Evolutionary conservation across 1,140 invertebrate genomes (phyloP).

Genomic region (Bombyx mori): DNA sequence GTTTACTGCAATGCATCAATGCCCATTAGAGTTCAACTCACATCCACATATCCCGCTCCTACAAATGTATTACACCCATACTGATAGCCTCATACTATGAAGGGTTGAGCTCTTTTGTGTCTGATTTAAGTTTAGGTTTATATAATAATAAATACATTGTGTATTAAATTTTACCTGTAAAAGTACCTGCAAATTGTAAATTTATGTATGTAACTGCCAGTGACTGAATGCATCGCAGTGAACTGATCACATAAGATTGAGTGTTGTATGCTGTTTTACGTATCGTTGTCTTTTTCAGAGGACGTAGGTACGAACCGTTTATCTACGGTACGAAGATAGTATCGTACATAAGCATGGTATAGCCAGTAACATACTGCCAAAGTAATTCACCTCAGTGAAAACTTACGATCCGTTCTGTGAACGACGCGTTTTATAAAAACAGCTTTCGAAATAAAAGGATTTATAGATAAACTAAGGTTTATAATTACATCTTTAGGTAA

Average conservation of each 20-base stretch:
- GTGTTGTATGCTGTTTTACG: slow-evolving; percentile 59
- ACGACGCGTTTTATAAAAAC: slow-evolving; percentile 59
- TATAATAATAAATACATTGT: slow-evolving; percentile 44
- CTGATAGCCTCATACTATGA: slow-evolving; percentile 26
- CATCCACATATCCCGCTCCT: slow-evolving; percentile 26
- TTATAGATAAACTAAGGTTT: slow-evolving; percentile 61
- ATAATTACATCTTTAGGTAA: slow-evolving; percentile 60
- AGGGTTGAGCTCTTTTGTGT: slow-evolving; percentile 63
- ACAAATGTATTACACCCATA: slow-evolving; percentile 12
- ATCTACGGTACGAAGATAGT: slow-evolving; percentile 46
- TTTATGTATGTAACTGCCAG: slow-evolving; percentile 46
- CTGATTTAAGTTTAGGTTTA: slow-evolving; percentile 53
- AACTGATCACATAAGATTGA: slow-evolving; percentile 42
- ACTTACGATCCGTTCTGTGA: slow-evolving; percentile 67
- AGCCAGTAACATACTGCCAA: slow-evolving; percentile 66
- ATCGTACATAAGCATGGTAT: slow-evolving; percentile 31
- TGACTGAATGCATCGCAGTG: slow-evolving; percentile 60
- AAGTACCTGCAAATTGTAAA: slow-evolving; percentile 71
- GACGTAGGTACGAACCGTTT: slow-evolving; percentile 28
- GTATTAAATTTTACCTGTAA: slow-evolving; percentile 62
- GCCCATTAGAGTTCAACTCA: slow-evolving; percentile 61
- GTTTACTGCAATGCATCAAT: slow-evolving; percentile 65
- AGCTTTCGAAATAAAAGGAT: slow-evolving; percentile 62
- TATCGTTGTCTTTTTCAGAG: slow-evolving; percentile 56
- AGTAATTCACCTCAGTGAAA: slow-evolving; percentile 61